Evolutionary conservation across 2,797 vertebrate genomes (phyloP).

Genomic region (Capromys pilorides): DNA sequence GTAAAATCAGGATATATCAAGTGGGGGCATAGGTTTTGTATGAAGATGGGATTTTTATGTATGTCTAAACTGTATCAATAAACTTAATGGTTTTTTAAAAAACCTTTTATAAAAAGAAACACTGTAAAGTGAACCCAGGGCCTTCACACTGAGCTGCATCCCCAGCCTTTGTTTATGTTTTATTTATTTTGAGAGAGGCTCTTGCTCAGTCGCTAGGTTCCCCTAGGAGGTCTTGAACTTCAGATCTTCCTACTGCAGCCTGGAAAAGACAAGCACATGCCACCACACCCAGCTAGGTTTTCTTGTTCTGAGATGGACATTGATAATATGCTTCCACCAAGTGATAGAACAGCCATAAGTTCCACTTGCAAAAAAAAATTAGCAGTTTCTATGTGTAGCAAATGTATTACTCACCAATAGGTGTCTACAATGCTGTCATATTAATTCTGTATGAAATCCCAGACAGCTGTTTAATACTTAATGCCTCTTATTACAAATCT

Average conservation of each 20-base stretch:
- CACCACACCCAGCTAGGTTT: neutral
- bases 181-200: neutral
- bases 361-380: conserved; percentile 32
- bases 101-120: neutral
- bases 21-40: neutral
- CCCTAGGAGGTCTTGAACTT: neutral
- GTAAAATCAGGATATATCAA: neutral
- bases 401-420: neutral
- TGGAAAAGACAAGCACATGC: neutral
- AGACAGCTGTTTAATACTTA: conserved; percentile 32
- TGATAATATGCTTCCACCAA: conserved; percentile 2
- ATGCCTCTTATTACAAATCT: neutral
- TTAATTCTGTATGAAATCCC: conserved; percentile 17
- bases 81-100: neutral
- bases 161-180: neutral
- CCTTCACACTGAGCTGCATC: neutral
- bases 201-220: neutral
- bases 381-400: neutral
- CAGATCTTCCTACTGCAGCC: neutral
- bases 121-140: neutral
- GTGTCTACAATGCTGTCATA: neutral
- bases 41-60: neutral
- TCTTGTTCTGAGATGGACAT: neutral
- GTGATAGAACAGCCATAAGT: neutral
- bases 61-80: neutral